Percentiles rank a stretch among this genome's conserved stretches.
These are phyloP conservation scores for Centrocercus urophasianus DNA, from an alignment of 2,113 vertebrate species.

Conservation along the genomic window DNA sequence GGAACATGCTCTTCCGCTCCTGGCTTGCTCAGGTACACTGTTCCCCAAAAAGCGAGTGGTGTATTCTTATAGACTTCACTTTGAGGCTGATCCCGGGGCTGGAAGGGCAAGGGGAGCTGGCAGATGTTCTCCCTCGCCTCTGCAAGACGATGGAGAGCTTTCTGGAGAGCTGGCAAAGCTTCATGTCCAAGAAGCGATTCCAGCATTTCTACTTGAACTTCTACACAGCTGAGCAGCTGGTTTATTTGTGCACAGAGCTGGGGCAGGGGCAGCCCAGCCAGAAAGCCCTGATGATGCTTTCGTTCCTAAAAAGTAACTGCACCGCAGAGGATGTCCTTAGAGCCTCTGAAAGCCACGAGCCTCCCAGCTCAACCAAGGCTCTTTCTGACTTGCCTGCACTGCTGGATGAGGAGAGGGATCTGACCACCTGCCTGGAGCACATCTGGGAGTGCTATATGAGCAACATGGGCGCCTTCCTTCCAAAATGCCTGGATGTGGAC, in stretches of 20 bases:
- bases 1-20: slow-evolving; percentile 89
- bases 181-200: slow-evolving; percentile 82
- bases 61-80: slow-evolving; percentile 84
- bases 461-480: slow-evolving; percentile 80
- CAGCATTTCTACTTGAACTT: slow-evolving; percentile 90
- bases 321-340: background rate
- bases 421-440: slow-evolving; percentile 67
- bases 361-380: background rate
- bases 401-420: background rate
- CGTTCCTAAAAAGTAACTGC: slow-evolving; percentile 85
- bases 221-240: slow-evolving; percentile 92
- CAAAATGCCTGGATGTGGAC: slow-evolving; percentile 82
- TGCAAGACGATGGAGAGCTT: slow-evolving; percentile 90
- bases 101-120: slow-evolving; percentile 71
- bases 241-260: slow-evolving; percentile 86
- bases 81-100: slow-evolving; percentile 68
- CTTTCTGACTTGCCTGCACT: background rate
- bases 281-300: slow-evolving; percentile 88
- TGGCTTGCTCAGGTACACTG: slow-evolving; percentile 86
- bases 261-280: slow-evolving; percentile 56
- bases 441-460: slow-evolving; percentile 85
- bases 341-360: fast-evolving
- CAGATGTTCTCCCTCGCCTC: slow-evolving; percentile 80
- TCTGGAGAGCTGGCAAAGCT: slow-evolving; percentile 83
- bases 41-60: slow-evolving; percentile 14